A percentile compares a stretch with the other conserved stretches of the same genome.
These are phyloP conservation scores for Andrena bicolor DNA, from an alignment of 2,888 invertebrate genomes.

Conservation along the genomic window DNA sequence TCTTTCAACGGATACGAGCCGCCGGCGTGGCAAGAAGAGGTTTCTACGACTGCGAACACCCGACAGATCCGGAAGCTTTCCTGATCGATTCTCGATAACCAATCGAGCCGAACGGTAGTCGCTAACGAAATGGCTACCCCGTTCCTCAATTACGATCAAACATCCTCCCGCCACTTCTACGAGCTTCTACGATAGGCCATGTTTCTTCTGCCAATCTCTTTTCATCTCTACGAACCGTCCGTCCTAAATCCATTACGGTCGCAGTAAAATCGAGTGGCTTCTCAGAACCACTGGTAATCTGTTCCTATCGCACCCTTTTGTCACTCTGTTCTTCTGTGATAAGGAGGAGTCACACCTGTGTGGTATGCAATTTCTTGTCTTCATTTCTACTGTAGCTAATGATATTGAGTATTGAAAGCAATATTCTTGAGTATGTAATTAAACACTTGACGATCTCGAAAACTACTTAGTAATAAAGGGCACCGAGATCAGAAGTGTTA, in stretches of 20 bases:
- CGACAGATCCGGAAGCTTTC: constrained; percentile 60
- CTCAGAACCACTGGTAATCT: neutral
- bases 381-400: neutral
- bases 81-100: constrained; percentile 71
- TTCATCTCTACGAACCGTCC: neutral
- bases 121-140: constrained; percentile 62
- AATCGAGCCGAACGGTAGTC: constrained; percentile 63
- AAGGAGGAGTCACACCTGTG: no score
- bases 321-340: neutral
- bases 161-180: constrained; percentile 34
- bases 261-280: neutral
- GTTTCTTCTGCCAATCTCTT: neutral
- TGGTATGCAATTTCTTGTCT: no score
- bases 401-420: neutral
- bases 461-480: no score
- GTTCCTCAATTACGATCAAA: constrained; percentile 61
- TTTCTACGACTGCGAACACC: constrained; percentile 68
- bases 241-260: neutral
- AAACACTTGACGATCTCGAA: neutral
- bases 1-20: constrained; percentile 70
- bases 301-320: neutral
- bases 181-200: neutral
- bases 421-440: no score
- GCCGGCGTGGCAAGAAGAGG: constrained; percentile 61
- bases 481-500: no score